Percentiles rank a stretch among this genome's conserved stretches.
phyloP scores from a whole-genome alignment of 2,797 vertebrate species.

The Microhierax caerulescens region DNA sequence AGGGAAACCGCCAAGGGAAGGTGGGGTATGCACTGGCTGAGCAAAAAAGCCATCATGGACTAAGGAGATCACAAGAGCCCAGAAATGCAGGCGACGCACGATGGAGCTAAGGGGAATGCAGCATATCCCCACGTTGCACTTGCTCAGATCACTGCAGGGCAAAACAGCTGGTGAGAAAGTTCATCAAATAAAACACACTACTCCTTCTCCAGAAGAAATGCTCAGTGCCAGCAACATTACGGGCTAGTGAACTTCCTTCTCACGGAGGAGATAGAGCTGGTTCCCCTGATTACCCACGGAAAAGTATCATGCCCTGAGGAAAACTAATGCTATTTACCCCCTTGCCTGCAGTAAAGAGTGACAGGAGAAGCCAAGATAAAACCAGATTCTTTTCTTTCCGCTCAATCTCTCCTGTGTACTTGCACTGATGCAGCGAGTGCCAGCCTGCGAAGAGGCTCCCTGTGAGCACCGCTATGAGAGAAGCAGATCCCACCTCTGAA shows the following conservation, averaged over 20 bases:
- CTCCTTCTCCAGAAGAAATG: not conserved
- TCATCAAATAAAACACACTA: not conserved
- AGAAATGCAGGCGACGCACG: not conserved
- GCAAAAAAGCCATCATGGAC: not conserved
- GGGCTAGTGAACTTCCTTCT: not conserved
- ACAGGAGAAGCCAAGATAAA: not conserved
- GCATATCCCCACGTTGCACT: rapidly evolving
- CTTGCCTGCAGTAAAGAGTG: not conserved
- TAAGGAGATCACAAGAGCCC: not conserved
- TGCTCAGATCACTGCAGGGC: not conserved
- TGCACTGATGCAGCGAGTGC: rapidly evolving
- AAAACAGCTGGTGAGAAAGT: not conserved
- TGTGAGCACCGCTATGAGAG: not conserved
- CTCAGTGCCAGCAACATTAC: not conserved
- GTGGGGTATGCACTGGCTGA: not conserved
- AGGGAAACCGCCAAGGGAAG: not conserved
- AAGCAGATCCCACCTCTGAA: not conserved
- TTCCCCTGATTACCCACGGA: not conserved
- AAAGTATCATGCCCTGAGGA: not conserved
- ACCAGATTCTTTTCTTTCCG: not conserved
- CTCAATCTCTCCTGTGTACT: not conserved
- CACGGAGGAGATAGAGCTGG: not conserved
- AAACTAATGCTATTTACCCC: not conserved
- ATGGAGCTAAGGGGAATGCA: not conserved
- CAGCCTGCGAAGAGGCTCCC: rapidly evolving